phyloP scores from a whole-genome alignment of 2,113 vertebrate genomes.

The Calidris pugnax region DNA sequence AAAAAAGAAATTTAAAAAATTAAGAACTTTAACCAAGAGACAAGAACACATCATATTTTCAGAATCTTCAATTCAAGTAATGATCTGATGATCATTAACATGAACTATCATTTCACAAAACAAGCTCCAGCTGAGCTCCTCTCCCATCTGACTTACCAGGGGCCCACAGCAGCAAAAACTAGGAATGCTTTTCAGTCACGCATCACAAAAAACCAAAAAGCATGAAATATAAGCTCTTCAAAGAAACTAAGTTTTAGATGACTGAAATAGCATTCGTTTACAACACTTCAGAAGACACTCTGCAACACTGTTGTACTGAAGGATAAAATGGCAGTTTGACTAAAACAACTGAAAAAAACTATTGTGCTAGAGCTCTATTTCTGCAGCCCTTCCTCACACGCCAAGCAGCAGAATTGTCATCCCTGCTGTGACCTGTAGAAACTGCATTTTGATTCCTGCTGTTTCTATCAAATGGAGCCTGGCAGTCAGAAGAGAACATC shows the following conservation, averaged over 20 bases:
- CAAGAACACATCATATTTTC: background rate
- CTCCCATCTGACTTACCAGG: background rate
- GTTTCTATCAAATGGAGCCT: background rate
- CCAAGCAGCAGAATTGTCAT: background rate
- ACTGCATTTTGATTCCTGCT: background rate
- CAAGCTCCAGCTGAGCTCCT: background rate
- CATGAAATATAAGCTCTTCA: background rate
- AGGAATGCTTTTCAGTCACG: background rate
- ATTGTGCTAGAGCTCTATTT: background rate
- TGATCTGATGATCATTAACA: background rate
- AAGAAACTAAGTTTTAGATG: background rate
- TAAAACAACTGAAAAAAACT: background rate
- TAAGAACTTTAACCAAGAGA: background rate
- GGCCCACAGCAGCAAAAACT: background rate
- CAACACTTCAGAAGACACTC: background rate
- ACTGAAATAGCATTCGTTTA: background rate
- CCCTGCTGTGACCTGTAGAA: background rate
- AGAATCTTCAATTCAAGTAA: background rate
- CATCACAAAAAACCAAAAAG: background rate
- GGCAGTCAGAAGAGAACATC: background rate
- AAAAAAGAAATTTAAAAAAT: background rate
- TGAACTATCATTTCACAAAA: background rate
- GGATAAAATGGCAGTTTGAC: background rate
- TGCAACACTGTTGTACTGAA: background rate
- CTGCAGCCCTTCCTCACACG: background rate